Evolutionary conservation across 2,113 vertebrate genomes (phyloP), one percentile per base, ranked within the genome.

Genomic region (Hystrix brachyura): DNA sequence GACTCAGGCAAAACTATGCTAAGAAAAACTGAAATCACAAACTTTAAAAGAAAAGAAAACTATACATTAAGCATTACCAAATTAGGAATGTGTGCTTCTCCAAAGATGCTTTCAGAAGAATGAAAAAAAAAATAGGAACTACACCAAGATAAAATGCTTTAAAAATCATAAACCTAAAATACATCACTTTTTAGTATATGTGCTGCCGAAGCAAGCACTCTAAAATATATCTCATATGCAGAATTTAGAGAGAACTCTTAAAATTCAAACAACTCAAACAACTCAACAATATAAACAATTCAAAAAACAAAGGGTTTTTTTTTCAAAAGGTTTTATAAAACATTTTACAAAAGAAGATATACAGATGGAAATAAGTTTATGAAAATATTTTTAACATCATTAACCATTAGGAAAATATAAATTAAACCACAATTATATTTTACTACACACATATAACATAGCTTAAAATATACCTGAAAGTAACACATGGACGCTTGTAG

Each of bases 101-200:
- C 17, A 85, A 94, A 89, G 64, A 57, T 12, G 25, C 7, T 43
- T 3, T 87, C 83, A 93, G 18, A 8, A 95, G 18, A 83, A 91
- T 87, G 38, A 74, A 67, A 93, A 38, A 38, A 38, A 38, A 95
- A 4, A 51, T 18, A 87, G 23, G 23, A 38, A 62, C 46, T 1
- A 91, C 11, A 78, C n/a, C n/a, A 83, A 78, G 12, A 82, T 15
- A 93, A 90, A 83, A 55, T 91, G 38, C 5, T 81, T 79, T 88
- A 43, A 10, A 83, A 89, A 29, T 84, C 13, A 79, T 64, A 71
- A 92, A 85, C 85, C 14, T 81, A 4, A 38, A 38, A 38, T 38
- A 38, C 38, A 38, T 38, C 38, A 38, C 38, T 38, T 38, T 38
- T 38, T 38, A 38, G 38, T 38, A 38, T 38, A 38, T 38, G 38